Conservation (phyloP, 2,888 invertebrate genomes). For the Prostheceraeus crozeri region DNA sequence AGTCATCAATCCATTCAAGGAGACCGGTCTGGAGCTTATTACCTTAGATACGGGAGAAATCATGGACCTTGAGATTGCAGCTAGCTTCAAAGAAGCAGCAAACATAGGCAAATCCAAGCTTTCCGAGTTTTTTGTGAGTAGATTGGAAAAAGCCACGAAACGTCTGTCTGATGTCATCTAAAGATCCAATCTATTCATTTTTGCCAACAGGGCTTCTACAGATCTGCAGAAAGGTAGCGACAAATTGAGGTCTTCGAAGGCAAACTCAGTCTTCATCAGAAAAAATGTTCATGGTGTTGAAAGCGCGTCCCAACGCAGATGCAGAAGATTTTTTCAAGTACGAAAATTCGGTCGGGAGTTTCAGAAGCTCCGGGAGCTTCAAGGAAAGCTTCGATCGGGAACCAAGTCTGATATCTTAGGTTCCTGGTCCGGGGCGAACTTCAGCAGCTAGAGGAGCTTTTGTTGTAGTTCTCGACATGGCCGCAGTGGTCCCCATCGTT, state of each 20-base stretch:
- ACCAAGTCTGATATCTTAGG: slow-evolving; percentile 21
- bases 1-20: slow-evolving; percentile 30
- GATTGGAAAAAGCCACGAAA: slow-evolving; percentile 28
- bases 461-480: too few species aligned
- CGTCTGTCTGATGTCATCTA: slow-evolving; percentile 28
- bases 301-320: slow-evolving; percentile 25
- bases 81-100: slow-evolving; percentile 25
- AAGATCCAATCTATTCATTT: slow-evolving; percentile 14
- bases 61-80: slow-evolving; percentile 30
- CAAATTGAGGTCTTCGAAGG: slow-evolving; percentile 22
- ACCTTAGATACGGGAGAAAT: slow-evolving; percentile 27
- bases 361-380: slow-evolving; percentile 1
- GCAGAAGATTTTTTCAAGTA: slow-evolving; percentile 24
- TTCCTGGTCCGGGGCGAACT: slow-evolving; percentile 34
- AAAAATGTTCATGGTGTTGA: slow-evolving; percentile 29
- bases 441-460: slow-evolving; percentile 22
- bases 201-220: slow-evolving; percentile 26
- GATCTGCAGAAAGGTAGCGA: slow-evolving; percentile 29
- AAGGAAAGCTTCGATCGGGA: slow-evolving; percentile 24
- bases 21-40: slow-evolving; percentile 30
- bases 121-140: slow-evolving; percentile 17
- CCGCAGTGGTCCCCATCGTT: slow-evolving; percentile 28
- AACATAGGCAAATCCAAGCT: slow-evolving; percentile 25
- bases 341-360: slow-evolving; percentile 6
- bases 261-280: slow-evolving; percentile 30